Evolutionary conservation across 1,140 invertebrate genomes (phyloP).

Genomic region (Panagrolaimus sp.): DNA sequence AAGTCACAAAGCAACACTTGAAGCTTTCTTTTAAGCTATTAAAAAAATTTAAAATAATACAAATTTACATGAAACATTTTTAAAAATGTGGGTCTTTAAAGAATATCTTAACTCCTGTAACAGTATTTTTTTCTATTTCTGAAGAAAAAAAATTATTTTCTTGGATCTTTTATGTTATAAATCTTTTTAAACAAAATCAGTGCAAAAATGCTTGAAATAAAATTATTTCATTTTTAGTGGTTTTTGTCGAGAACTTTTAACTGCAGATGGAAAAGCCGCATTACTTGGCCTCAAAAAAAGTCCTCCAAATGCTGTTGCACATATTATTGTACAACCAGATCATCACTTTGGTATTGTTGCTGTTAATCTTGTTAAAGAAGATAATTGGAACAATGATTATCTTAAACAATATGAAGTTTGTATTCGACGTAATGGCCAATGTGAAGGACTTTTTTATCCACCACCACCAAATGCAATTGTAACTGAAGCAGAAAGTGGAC

Average conservation of each 20-base stretch:
- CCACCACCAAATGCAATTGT: slow-evolving; percentile 70
- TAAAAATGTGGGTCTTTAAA: no score
- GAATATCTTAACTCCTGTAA: no score
- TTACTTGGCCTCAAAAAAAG: slow-evolving; percentile 69
- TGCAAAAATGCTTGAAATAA: no score
- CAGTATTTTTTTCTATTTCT: no score
- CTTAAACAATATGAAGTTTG: slow-evolving; percentile 77
- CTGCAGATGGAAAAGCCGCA: slow-evolving; percentile 69
- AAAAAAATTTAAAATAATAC: no score
- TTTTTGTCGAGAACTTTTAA: slow-evolving; percentile 78
- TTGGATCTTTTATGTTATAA: no score
- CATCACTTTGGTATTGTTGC: slow-evolving; percentile 49
- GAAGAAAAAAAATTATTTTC: no score
- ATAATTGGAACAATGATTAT: slow-evolving; percentile 77
- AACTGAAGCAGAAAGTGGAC: slow-evolving; percentile 47
- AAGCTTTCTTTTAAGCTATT: no score
- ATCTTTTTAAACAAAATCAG: no score
- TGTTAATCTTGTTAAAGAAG: slow-evolving; percentile 72
- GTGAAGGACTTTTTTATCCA: slow-evolving; percentile 69
- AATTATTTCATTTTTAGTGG: no score
- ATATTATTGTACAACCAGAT: slow-evolving; percentile 39
- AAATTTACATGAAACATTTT: no score
- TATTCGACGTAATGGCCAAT: slow-evolving; percentile 71
- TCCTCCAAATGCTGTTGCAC: slow-evolving; percentile 60
- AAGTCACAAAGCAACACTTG: no score